A percentile compares a stretch with the other conserved stretches of the same genome.
Evolutionary conservation across 2,888 invertebrate species (phyloP).

Genomic region (Trichogramma evanescens): DNA sequence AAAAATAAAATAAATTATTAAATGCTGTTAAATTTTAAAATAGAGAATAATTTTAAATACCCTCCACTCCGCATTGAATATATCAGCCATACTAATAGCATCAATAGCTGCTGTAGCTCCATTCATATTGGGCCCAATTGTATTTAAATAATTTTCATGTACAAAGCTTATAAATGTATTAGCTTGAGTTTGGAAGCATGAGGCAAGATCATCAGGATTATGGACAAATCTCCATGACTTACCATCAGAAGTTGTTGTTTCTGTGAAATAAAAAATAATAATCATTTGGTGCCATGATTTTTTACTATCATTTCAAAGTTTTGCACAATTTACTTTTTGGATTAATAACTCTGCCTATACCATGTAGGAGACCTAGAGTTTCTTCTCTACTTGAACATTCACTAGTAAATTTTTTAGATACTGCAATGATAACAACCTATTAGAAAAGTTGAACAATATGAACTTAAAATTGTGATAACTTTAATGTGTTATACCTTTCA

Average conservation of each 20-base stretch:
- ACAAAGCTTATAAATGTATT: slow-evolving; percentile 62
- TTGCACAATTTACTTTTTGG: slow-evolving; percentile 57
- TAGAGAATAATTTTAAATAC: slow-evolving; percentile 42
- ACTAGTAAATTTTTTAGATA: slow-evolving; percentile 28
- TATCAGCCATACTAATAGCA: slow-evolving; percentile 65
- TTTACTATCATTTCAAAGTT: slow-evolving; percentile 3
- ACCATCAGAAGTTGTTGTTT: slow-evolving; percentile 41
- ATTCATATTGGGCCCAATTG: slow-evolving; percentile 58
- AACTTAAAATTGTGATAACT: neutral
- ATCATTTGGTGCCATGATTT: neutral
- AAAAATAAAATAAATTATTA: slow-evolving; percentile 2
- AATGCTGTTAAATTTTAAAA: neutral
- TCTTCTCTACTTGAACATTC: slow-evolving; percentile 59
- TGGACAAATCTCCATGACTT: slow-evolving; percentile 52
- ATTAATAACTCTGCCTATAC: slow-evolving; percentile 68
- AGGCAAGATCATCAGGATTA: slow-evolving; percentile 59
- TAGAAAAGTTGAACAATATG: neutral
- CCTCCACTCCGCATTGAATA: slow-evolving; percentile 60
- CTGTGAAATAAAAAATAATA: neutral
- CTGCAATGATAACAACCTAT: slow-evolving; percentile 25
- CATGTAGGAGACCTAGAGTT: slow-evolving; percentile 66
- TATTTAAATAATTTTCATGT: slow-evolving; percentile 68
- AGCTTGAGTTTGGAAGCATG: slow-evolving; percentile 62
- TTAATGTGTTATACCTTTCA: slow-evolving; percentile 54
- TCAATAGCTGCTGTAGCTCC: slow-evolving; percentile 53